Percentiles rank a stretch among this genome's conserved stretches.
Conservation (phyloP, 2,888 invertebrate genomes). For the Ctena decussata region DNA sequence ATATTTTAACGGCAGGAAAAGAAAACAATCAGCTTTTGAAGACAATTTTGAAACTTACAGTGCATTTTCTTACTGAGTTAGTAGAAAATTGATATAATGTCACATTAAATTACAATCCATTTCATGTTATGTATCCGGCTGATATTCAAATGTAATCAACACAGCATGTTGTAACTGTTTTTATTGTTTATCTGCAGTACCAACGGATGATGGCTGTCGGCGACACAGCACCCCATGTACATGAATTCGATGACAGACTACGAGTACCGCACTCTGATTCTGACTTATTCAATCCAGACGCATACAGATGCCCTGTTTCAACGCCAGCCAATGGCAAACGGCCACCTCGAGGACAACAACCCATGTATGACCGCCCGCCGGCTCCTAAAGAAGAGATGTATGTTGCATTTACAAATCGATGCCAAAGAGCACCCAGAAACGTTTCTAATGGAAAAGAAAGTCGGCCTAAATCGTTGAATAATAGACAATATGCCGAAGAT, state of each 20-base stretch:
- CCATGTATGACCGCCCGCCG: neutral
- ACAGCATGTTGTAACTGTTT: too few relatives aligned
- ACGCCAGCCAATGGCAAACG: constrained; percentile 64
- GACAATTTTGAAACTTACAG: too few relatives aligned
- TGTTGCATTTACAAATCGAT: constrained; percentile 53
- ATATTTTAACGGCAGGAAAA: too few relatives aligned
- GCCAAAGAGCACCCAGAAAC: constrained; percentile 44
- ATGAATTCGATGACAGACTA: neutral
- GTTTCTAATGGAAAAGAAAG: constrained; percentile 27
- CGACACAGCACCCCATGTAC: neutral
- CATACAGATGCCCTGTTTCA: constrained; percentile 71
- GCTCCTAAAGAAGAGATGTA: constrained; percentile 22
- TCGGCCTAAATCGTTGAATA: neutral
- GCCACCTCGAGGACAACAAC: neutral
- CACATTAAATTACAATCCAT: too few relatives aligned
- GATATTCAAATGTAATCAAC: too few relatives aligned
- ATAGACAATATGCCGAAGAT: constrained; percentile 40
- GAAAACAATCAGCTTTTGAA: too few relatives aligned
- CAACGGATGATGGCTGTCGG: neutral
- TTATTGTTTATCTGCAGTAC: neutral
- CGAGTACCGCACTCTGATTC: neutral
- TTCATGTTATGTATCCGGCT: too few relatives aligned
- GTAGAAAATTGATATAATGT: too few relatives aligned
- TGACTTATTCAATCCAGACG: constrained; percentile 16
- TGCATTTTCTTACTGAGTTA: too few relatives aligned